Conservation (phyloP, 1,140 invertebrate genomes). For the Vanessa tameamea region DNA sequence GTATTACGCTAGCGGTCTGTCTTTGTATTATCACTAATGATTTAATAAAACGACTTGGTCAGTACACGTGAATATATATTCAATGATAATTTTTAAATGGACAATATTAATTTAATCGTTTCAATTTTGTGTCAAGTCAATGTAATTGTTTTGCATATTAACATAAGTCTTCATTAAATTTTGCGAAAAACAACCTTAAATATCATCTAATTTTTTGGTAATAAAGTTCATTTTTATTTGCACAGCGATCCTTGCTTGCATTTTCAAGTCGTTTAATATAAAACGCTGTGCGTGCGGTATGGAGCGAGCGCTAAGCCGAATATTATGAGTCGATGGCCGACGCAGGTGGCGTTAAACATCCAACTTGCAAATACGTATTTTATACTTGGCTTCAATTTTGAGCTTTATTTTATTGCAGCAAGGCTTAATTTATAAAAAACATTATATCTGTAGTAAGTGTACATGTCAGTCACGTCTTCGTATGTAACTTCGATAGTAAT, state of each 20-base stretch:
- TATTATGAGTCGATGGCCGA: slow-evolving; percentile 79
- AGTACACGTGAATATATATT: not conserved
- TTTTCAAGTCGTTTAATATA: slow-evolving; percentile 71
- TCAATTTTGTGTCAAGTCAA: too few species aligned
- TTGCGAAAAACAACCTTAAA: not conserved
- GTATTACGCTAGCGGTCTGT: slow-evolving; percentile 41
- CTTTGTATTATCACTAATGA: slow-evolving; percentile 39
- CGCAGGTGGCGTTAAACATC: slow-evolving; percentile 79
- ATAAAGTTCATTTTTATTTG: slow-evolving; percentile 15
- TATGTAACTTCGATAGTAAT: slow-evolving; percentile 37
- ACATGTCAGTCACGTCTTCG: slow-evolving; percentile 68
- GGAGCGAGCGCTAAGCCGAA: slow-evolving; percentile 76
- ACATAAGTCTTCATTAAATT: not conserved
- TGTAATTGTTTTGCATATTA: too few species aligned
- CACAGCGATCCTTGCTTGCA: slow-evolving; percentile 34
- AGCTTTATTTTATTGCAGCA: slow-evolving; percentile 17
- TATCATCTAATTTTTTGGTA: not conserved
- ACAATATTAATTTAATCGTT: not conserved
- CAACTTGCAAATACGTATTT: slow-evolving; percentile 62
- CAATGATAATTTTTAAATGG: not conserved
- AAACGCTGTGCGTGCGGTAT: slow-evolving; percentile 55
- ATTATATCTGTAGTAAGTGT: slow-evolving; percentile 26
- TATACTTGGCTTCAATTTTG: slow-evolving; percentile 19
- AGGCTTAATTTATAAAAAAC: slow-evolving; percentile 16
- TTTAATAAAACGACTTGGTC: slow-evolving; percentile 40